phyloP scores from a whole-genome alignment of 2,113 vertebrate species.

The Boleophthalmus pectinirostris region DNA sequence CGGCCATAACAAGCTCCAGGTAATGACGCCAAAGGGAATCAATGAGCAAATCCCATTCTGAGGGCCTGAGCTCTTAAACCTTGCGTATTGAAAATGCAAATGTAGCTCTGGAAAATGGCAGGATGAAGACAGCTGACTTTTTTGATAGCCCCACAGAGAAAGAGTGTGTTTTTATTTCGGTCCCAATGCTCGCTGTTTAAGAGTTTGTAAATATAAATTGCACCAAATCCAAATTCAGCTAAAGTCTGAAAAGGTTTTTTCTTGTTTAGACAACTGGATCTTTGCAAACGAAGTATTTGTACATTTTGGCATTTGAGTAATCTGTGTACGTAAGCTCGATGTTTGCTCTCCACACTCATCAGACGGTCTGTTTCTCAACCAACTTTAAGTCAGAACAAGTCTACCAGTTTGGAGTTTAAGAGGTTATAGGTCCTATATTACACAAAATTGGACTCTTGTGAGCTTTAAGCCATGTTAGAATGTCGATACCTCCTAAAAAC shows the following conservation, averaged over 20 bases:
- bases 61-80: conserved; percentile 46
- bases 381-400: background rate
- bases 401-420: background rate
- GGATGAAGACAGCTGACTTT: conserved; percentile 5
- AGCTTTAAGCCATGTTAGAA: too few relatives aligned
- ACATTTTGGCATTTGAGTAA: background rate
- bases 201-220: background rate
- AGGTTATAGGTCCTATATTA: background rate
- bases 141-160: conserved; percentile 10
- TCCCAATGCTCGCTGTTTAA: background rate
- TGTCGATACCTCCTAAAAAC: too few relatives aligned
- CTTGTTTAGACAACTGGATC: background rate
- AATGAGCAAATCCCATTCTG: conserved; percentile 41
- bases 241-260: background rate
- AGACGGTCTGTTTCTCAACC: background rate
- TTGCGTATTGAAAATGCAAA: conserved; percentile 46
- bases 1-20: conserved; percentile 26
- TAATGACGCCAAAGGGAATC: conserved; percentile 40
- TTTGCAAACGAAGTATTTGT: background rate
- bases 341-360: background rate
- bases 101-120: conserved; percentile 16
- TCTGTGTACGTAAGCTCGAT: background rate
- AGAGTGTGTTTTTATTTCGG: background rate
- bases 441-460: too few relatives aligned
- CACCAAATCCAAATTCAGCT: background rate